Conservation (phyloP, 2,113 vertebrate species). For the mouse (Mus musculus) region DNA sequence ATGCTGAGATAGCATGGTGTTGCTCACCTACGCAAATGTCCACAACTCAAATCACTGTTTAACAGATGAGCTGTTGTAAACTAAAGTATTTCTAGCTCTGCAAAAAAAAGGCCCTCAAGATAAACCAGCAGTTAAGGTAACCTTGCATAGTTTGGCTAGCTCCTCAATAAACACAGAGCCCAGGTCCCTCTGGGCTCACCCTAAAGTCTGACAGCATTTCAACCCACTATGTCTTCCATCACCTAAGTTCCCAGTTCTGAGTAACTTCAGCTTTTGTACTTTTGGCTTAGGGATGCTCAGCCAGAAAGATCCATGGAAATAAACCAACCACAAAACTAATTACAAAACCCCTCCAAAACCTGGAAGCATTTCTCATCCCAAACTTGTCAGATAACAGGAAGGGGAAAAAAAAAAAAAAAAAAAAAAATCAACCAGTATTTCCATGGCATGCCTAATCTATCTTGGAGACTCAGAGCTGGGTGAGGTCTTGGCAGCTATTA, state of each 20-base stretch:
- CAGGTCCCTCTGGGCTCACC: not conserved
- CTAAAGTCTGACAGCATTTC: not conserved
- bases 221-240: not conserved
- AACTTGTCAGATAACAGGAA: not conserved
- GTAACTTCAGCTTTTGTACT: not conserved
- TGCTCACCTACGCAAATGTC: not conserved
- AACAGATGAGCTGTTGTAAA: conserved; percentile 11
- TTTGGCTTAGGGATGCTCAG: not conserved
- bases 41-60: not conserved
- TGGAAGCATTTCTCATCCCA: not conserved
- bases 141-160: not conserved
- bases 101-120: not conserved
- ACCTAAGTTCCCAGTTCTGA: not conserved
- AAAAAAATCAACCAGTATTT: not conserved
- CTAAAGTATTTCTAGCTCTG: conserved; percentile 22
- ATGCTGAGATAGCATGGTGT: not conserved
- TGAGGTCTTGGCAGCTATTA: not conserved
- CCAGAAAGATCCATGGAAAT: not conserved
- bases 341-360: not conserved
- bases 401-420: not conserved
- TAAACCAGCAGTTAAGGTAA: not conserved
- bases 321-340: not conserved
- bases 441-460: not conserved
- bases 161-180: not conserved
- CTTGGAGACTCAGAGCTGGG: conserved; percentile 4